Conservation (phyloP, 2,113 vertebrate genomes). For the Lepus timidus region DNA sequence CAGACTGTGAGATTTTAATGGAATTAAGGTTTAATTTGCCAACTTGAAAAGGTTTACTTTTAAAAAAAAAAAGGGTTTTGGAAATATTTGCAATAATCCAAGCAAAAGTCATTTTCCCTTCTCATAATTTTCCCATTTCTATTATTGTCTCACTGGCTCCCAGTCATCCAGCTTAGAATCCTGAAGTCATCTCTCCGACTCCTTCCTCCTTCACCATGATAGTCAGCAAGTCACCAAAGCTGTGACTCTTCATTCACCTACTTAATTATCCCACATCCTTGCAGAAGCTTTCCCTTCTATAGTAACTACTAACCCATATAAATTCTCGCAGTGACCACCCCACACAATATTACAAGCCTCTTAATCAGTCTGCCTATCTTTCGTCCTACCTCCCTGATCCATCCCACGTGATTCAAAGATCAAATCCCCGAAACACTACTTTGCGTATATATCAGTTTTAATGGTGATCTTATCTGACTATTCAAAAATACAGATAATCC, state of each 20-base stretch:
- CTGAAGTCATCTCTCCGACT: not conserved
- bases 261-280: not conserved
- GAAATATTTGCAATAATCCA: not conserved
- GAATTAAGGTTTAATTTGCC: conserved; percentile 50
- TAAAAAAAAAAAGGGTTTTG: not conserved
- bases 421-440: not conserved
- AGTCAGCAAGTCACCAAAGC: not conserved
- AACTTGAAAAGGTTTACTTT: conserved; percentile 30
- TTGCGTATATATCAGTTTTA: not conserved
- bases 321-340: not conserved
- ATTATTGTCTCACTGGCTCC: not conserved
- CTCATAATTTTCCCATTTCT: not conserved
- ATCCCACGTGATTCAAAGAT: not conserved
- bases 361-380: not conserved
- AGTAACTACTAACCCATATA: not conserved
- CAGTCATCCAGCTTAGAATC: not conserved
- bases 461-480: not conserved
- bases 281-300: not conserved
- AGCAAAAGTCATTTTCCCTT: not conserved
- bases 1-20: not conserved
- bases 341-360: not conserved
- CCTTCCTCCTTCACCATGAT: not conserved
- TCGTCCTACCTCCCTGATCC: not conserved
- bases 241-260: not conserved
- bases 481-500: not conserved